phyloP scores from a whole-genome alignment of 2,797 vertebrate genomes.

The Phyllotis vaccarum region DNA sequence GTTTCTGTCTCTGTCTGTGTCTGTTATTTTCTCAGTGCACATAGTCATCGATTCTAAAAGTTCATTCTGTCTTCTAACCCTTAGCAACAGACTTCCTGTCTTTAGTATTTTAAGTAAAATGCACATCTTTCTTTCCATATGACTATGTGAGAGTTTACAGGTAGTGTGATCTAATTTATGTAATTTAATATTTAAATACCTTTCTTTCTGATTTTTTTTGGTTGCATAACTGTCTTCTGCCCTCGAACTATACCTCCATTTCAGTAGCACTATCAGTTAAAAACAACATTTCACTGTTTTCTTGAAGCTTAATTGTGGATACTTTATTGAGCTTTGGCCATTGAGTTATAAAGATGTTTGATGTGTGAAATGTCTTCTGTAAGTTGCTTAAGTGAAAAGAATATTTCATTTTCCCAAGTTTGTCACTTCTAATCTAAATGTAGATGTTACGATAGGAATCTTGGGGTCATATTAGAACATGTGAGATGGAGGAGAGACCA shows the following conservation, averaged over 20 bases:
- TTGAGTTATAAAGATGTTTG: neutral
- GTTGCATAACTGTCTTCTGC: neutral
- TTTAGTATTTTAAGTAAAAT: slow-evolving; percentile 48
- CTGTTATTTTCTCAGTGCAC: neutral
- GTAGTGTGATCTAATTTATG: neutral
- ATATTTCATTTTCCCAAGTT: neutral
- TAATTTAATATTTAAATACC: neutral
- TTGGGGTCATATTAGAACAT: neutral
- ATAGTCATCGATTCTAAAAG: slow-evolving; percentile 3
- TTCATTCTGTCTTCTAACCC: neutral
- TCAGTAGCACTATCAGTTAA: neutral
- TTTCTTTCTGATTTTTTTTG: slow-evolving; percentile 26
- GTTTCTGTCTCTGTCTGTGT: neutral
- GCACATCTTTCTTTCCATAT: neutral
- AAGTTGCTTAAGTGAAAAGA: neutral
- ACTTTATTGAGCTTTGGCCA: neutral
- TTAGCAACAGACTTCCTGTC: slow-evolving; percentile 15
- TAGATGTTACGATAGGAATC: neutral
- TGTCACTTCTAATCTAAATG: slow-evolving; percentile 18
- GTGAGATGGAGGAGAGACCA: neutral
- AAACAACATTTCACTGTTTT: neutral
- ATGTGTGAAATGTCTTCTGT: neutral
- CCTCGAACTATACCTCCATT: neutral
- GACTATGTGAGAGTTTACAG: slow-evolving; percentile 6
- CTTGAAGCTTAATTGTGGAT: neutral